Percentiles rank a stretch among this genome's conserved stretches.
Evolutionary conservation across 2,888 invertebrate species (phyloP).

Genomic region (Biston betularia): DNA sequence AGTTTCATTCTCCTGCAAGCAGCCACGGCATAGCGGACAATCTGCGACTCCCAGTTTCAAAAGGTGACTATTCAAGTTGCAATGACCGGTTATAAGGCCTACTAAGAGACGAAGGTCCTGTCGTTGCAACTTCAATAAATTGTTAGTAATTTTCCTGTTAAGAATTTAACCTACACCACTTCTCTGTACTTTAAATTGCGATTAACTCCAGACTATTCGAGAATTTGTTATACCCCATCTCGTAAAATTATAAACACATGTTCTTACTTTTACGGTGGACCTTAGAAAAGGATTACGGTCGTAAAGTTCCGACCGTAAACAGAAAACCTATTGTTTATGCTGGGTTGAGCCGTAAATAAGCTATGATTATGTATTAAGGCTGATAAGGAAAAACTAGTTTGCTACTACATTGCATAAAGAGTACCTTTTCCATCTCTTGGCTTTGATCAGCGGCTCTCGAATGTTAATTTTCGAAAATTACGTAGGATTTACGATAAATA

Average conservation of each 20-base stretch:
- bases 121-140: no score
- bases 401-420: background rate
- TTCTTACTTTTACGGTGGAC: conserved; percentile 55
- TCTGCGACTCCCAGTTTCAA: no score
- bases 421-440: background rate
- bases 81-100: no score
- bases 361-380: conserved; percentile 11
- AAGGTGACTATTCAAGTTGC: no score
- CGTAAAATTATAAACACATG: conserved; percentile 61
- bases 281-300: conserved; percentile 28
- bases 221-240: conserved; percentile 23
- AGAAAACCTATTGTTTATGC: conserved; percentile 32
- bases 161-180: no score
- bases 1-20: no score
- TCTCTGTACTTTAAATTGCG: background rate
- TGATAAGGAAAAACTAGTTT: conserved; percentile 17
- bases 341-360: conserved; percentile 19
- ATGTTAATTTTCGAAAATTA: background rate
- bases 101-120: no score
- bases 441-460: background rate
- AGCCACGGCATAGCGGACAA: no score
- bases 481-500: no score
- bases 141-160: no score
- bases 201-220: background rate
- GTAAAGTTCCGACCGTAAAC: conserved; percentile 26